These are phyloP conservation scores for Nephila pilipes DNA, from an alignment of 1,140 invertebrate species.

Conservation along the genomic window DNA sequence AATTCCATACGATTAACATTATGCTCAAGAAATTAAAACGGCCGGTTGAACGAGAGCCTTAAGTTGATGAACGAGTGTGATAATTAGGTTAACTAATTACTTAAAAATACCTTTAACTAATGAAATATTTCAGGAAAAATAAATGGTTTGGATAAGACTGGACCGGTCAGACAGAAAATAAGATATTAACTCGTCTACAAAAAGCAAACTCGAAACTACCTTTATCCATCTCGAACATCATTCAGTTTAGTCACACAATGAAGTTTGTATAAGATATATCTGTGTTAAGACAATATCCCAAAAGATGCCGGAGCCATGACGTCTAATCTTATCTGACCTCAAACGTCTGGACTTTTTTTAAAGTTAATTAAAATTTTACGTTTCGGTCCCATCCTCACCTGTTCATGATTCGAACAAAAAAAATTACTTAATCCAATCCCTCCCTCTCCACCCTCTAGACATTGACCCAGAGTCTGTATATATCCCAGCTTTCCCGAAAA, in stretches of 20 bases:
- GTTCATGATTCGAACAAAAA: slow-evolving; percentile 5
- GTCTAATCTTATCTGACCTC: background rate
- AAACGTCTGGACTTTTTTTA: background rate
- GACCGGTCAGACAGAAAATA: background rate
- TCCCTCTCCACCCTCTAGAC: slow-evolving; percentile 54
- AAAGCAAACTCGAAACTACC: background rate
- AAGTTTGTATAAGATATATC: background rate
- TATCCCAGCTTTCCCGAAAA: background rate
- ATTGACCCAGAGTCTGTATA: slow-evolving; percentile 60
- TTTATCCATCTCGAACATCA: background rate
- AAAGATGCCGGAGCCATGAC: background rate
- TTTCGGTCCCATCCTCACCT: slow-evolving; percentile 2
- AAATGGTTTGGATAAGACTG: too few relatives aligned
- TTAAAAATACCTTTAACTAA: too few relatives aligned
- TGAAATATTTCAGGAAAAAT: too few relatives aligned
- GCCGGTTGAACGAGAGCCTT: too few relatives aligned
- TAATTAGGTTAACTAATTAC: too few relatives aligned
- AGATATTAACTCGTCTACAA: background rate
- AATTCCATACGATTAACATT: too few relatives aligned
- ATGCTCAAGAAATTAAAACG: too few relatives aligned
- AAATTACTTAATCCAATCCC: slow-evolving; percentile 37
- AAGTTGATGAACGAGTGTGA: too few relatives aligned
- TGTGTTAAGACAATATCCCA: background rate
- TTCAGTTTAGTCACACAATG: background rate
- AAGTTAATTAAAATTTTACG: slow-evolving; percentile 32